A percentile compares a stretch with the other conserved stretches of the same genome.
Conservation (phyloP, 2,888 invertebrate species). For the Meliscaeva auricollis region DNA sequence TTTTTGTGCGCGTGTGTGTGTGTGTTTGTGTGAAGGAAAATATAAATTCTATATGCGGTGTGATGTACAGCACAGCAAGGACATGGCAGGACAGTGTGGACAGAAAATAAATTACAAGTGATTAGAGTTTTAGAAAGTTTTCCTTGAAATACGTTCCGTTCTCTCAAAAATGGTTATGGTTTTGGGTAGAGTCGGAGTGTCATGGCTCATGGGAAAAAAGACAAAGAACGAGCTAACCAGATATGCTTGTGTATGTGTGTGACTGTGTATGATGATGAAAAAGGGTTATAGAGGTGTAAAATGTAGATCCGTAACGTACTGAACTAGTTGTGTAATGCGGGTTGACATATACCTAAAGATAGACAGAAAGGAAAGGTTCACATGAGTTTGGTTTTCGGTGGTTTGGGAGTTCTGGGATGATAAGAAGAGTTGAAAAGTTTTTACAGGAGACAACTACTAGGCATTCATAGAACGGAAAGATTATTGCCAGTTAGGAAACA, state of each 20-base stretch:
- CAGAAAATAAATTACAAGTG: constrained; percentile 38
- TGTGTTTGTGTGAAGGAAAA: not conserved
- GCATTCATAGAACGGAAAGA: constrained; percentile 6
- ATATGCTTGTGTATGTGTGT: not conserved
- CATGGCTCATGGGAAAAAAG: constrained; percentile 10
- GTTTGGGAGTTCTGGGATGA: constrained; percentile 12
- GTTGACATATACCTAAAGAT: not conserved
- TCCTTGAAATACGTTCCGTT: constrained; percentile 1
- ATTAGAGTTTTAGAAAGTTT: constrained; percentile 35
- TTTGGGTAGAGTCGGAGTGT: not conserved
- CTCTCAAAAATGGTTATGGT: constrained; percentile 7
- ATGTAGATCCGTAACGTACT: not conserved
- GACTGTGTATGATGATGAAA: not conserved
- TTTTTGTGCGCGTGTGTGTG: constrained; percentile 21
- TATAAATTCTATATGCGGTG: constrained; percentile 24
- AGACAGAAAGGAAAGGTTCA: not conserved
- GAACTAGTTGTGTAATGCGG: not conserved
- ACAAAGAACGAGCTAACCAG: not conserved
- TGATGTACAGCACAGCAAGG: constrained; percentile 1
- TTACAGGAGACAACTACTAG: not conserved
- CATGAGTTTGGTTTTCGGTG: not conserved
- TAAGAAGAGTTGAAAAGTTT: constrained; percentile 34
- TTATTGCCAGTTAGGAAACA: constrained; percentile 19
- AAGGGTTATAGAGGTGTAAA: constrained; percentile 23
- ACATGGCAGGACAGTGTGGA: constrained; percentile 33